These are phyloP conservation scores for human DNA, from an alignment of 2,113 vertebrate species.

Conservation along the genomic window DNA sequence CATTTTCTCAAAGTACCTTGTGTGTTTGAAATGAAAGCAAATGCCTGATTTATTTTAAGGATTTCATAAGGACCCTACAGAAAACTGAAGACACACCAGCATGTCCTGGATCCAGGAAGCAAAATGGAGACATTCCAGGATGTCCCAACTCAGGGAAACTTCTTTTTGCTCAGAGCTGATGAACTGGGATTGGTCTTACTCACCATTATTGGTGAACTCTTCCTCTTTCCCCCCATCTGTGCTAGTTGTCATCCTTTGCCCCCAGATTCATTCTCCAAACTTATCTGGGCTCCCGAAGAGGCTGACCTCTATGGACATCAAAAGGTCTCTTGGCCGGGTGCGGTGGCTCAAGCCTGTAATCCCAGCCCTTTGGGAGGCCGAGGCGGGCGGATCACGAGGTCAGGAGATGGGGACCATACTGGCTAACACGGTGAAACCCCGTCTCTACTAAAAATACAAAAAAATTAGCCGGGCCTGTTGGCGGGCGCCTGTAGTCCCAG, in stretches of 20 bases:
- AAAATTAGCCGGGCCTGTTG: too few species aligned
- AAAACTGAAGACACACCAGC: background rate
- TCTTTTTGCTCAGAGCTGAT: background rate
- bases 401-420: too few species aligned
- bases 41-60: background rate
- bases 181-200: background rate
- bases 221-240: background rate
- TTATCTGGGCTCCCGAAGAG: background rate
- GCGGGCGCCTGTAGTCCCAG: too few species aligned
- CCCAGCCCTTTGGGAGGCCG: too few species aligned
- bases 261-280: background rate
- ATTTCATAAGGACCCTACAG: background rate
- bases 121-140: background rate
- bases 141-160: too few species aligned
- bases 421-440: too few species aligned
- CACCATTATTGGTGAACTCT: accelerated
- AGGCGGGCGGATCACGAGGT: too few species aligned
- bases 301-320: background rate
- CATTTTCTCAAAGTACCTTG: background rate
- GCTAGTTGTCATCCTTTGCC: background rate
- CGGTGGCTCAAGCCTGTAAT: too few species aligned
- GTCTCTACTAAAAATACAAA: too few species aligned
- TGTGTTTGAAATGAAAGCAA: background rate
- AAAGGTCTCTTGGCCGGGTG: background rate
- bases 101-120: background rate